Conservation (phyloP, 2,888 invertebrate species). For the Acleris sparsana region DNA sequence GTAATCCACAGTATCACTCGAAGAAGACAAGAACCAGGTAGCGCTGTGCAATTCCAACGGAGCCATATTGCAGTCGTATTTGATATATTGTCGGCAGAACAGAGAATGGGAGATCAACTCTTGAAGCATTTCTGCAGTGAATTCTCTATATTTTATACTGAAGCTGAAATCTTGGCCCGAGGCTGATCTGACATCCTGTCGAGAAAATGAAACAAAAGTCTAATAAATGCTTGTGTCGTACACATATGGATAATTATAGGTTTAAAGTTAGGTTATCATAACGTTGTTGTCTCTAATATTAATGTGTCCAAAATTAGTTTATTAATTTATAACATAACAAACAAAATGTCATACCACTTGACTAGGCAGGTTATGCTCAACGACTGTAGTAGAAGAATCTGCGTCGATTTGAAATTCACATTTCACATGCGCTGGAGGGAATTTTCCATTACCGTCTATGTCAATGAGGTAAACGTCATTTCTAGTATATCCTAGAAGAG, state of each 20-base stretch:
- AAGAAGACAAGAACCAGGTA: slow-evolving; percentile 94
- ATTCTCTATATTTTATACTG: slow-evolving; percentile 93
- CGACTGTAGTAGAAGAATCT: slow-evolving; percentile 93
- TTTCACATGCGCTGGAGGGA: slow-evolving; percentile 95
- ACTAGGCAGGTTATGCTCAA: slow-evolving; percentile 95
- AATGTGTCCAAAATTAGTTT: too few relatives aligned
- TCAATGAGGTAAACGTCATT: slow-evolving; percentile 96
- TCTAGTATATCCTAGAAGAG: slow-evolving; percentile 92
- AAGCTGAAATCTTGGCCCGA: slow-evolving; percentile 92
- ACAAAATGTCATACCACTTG: slow-evolving; percentile 85
- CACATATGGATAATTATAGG: too few relatives aligned
- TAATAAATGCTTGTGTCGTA: not conserved
- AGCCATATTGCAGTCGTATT: slow-evolving; percentile 95
- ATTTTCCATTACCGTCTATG: slow-evolving; percentile 96
- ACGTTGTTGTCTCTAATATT: too few relatives aligned
- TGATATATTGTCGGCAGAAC: slow-evolving; percentile 94
- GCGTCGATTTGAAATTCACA: slow-evolving; percentile 95
- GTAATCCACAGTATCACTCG: slow-evolving; percentile 91
- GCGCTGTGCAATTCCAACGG: slow-evolving; percentile 93
- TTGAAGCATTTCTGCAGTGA: slow-evolving; percentile 95
- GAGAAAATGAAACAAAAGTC: slow-evolving; percentile 18
- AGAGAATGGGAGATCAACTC: slow-evolving; percentile 94
- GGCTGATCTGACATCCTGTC: slow-evolving; percentile 90
- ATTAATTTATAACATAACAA: too few relatives aligned
- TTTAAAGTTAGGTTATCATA: too few relatives aligned